Conservation (phyloP, 1,140 invertebrate genomes). For the Geopemphigus sp. region DNA sequence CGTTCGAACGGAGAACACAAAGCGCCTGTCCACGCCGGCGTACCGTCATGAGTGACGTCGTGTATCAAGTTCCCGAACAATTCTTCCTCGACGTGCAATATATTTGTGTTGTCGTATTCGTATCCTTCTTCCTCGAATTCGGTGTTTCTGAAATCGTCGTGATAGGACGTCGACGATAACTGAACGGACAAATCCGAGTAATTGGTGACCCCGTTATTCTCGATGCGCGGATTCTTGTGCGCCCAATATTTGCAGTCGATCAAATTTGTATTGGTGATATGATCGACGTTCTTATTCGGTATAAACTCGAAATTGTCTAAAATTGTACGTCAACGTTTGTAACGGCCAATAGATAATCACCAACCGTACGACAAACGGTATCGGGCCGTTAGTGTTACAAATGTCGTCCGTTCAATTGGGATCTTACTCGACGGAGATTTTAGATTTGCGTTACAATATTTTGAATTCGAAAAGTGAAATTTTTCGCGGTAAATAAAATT, state of each 20-base stretch:
- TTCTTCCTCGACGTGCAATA: background rate
- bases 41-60: background rate
- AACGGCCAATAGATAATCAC: too few species aligned
- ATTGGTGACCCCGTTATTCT: constrained; percentile 60
- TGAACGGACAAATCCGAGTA: constrained; percentile 53
- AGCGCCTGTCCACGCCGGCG: constrained; percentile 20
- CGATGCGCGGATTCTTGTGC: constrained; percentile 54
- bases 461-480: too few species aligned
- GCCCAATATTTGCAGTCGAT: constrained; percentile 3
- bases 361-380: too few species aligned
- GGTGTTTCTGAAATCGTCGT: too few species aligned
- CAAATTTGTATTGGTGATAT: background rate
- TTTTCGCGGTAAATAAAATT: too few species aligned
- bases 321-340: background rate
- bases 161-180: too few species aligned
- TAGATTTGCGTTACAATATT: too few species aligned
- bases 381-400: too few species aligned
- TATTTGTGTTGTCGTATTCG: background rate
- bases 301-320: background rate
- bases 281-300: background rate
- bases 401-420: too few species aligned
- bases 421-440: too few species aligned
- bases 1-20: background rate
- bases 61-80: background rate
- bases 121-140: background rate